Conservation (phyloP, 2,888 invertebrate species). For the Bruchidius siliquastri region DNA sequence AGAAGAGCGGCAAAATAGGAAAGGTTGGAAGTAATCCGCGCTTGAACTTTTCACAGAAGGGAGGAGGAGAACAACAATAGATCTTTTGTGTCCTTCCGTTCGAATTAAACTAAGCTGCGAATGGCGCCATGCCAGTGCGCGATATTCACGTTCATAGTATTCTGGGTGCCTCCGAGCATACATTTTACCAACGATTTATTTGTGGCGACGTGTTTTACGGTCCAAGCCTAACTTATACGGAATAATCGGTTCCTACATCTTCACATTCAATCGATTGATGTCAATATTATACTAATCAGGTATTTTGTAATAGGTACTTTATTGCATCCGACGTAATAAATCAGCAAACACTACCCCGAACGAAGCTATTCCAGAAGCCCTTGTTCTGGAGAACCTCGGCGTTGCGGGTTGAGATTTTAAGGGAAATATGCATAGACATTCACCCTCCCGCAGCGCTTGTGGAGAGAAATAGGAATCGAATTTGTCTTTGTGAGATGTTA, state of each 20-base stretch:
- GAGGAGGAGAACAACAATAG: neutral
- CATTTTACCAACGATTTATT: neutral
- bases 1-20: neutral
- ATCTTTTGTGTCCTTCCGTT: neutral
- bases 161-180: neutral
- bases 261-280: too few species aligned
- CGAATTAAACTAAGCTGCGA: neutral
- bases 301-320: too few species aligned
- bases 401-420: too few species aligned
- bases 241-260: neutral
- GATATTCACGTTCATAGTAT: neutral
- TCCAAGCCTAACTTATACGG: neutral
- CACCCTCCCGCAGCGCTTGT: too few species aligned
- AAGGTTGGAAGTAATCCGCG: neutral
- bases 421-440: too few species aligned
- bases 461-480: too few species aligned
- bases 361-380: too few species aligned
- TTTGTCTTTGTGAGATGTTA: too few species aligned
- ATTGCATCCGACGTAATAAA: too few species aligned
- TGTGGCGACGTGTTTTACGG: neutral
- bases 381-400: too few species aligned
- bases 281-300: too few species aligned
- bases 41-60: neutral
- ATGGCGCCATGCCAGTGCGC: neutral
- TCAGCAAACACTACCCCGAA: too few species aligned